These are phyloP conservation scores for Otolemur garnettii DNA, from an alignment of 2,113 vertebrate species.

Conservation along the genomic window DNA sequence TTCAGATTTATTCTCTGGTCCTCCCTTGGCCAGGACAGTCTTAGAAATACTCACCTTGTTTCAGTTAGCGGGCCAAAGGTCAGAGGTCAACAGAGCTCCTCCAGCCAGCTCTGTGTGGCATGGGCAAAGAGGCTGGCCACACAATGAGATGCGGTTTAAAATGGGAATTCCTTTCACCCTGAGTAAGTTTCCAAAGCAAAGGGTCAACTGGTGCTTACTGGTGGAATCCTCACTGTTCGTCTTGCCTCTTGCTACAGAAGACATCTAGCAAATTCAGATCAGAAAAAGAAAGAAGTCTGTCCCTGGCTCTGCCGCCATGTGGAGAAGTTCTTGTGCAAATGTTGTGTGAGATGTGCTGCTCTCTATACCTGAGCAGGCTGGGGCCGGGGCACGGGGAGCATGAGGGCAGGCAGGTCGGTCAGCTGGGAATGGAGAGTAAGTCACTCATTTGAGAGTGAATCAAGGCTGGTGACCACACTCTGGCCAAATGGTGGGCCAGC, in stretches of 20 bases:
- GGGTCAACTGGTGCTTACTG: neutral
- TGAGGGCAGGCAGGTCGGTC: neutral
- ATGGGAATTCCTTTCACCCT: neutral
- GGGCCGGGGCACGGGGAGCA: neutral
- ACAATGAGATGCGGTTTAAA: constrained; percentile 26
- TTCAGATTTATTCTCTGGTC: neutral
- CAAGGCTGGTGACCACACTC: neutral
- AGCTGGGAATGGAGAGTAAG: neutral
- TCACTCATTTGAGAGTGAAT: neutral
- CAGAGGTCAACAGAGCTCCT: constrained; percentile 59
- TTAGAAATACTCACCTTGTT: constrained; percentile 60
- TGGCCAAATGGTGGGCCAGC: accelerated
- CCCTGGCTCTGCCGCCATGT: accelerated
- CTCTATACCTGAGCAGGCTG: neutral
- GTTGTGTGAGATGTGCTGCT: neutral
- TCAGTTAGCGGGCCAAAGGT: constrained; percentile 5
- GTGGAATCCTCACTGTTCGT: neutral
- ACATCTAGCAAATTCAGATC: neutral
- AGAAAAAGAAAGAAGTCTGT: neutral
- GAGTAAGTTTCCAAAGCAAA: neutral
- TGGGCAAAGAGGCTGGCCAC: constrained; percentile 51
- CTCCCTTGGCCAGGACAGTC: neutral
- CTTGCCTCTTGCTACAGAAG: neutral
- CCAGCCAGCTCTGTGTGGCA: neutral
- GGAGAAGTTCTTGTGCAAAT: neutral